Evolutionary conservation across 2,113 vertebrate species (phyloP), one percentile per base, ranked within the genome.

Genomic region (Tapirus terrestris): DNA sequence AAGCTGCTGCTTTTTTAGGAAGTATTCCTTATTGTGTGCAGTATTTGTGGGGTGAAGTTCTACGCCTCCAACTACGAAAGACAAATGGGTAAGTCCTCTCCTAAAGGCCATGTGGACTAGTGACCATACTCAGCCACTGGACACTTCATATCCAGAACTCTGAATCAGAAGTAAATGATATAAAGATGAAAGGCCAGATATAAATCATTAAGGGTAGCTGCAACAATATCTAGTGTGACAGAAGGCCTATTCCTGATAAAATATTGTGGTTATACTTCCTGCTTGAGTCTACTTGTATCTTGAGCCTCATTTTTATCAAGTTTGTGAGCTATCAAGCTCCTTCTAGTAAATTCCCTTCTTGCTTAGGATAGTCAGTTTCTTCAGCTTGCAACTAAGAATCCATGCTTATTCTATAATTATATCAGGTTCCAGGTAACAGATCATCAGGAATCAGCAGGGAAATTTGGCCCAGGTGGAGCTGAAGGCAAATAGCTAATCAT

Each of bases 261-360:
- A 53, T 43, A 79, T 17, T 80, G 18, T 65, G 25, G 5, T 79
- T 21, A 77, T 72, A 60, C n/a, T 93, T 76, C 67, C 45, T 86
- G 21, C 21, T 83, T 60, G 68, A 83, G 36, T 87, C 13, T 86
- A 18, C 58, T 67, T 72, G 9, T 79, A 70, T 58, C 68, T 87
- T 77, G 31, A 87, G 25, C 36, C 31, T 70, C 67, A 80, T 45
- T 67, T 31, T 86, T 91, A 61, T 2, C 18, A 53, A 61, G 51
- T 63, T 31, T 82, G 29, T 95, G 53, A 92, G 23, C 45, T 93
- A 51, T 77, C 33, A 72, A 48, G 4, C 68, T 93, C 58, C 67
- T 95, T 94, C 17, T 80, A 60, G 90, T 39, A 85, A n/a, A 80
- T 68, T 80, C 6, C 68, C 43, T 82, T 90, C 31, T 43, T 90